Conservation (phyloP, 2,797 vertebrate species). For the Bradypus variegatus region DNA sequence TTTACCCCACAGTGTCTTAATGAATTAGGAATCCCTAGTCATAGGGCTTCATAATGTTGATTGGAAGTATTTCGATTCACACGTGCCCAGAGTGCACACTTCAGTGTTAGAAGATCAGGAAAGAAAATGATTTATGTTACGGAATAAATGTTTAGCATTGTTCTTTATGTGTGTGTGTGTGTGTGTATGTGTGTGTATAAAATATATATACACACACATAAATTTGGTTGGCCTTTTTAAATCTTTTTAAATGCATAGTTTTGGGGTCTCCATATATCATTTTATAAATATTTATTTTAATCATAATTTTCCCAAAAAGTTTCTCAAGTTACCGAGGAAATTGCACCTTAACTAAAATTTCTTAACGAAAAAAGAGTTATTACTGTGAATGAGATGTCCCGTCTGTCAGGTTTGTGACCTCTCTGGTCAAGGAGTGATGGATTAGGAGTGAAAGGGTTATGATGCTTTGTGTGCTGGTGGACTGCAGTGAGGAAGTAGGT, state of each 20-base stretch:
- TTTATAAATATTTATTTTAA: conserved; percentile 4
- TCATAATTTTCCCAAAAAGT: background rate
- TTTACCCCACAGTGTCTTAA: no score
- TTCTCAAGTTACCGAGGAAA: background rate
- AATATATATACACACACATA: no score
- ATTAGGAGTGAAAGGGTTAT: conserved; percentile 54
- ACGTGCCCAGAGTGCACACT: no score
- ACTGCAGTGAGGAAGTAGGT: conserved; percentile 39
- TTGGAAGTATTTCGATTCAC: no score
- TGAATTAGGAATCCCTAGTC: no score
- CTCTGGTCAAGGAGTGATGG: background rate
- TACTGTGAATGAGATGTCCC: background rate
- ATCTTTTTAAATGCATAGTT: background rate
- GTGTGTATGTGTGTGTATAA: no score
- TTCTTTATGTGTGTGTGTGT: no score
- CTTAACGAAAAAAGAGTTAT: background rate
- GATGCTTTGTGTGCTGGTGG: background rate
- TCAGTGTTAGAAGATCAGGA: no score
- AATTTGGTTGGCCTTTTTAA: background rate
- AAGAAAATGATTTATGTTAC: no score
- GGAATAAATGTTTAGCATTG: no score
- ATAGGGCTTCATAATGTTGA: no score
- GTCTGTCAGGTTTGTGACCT: background rate
- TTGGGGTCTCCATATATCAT: background rate
- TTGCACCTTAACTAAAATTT: background rate